Evolutionary conservation across 2,113 vertebrate species (phyloP).

Genomic region (Blennius ocellaris): DNA sequence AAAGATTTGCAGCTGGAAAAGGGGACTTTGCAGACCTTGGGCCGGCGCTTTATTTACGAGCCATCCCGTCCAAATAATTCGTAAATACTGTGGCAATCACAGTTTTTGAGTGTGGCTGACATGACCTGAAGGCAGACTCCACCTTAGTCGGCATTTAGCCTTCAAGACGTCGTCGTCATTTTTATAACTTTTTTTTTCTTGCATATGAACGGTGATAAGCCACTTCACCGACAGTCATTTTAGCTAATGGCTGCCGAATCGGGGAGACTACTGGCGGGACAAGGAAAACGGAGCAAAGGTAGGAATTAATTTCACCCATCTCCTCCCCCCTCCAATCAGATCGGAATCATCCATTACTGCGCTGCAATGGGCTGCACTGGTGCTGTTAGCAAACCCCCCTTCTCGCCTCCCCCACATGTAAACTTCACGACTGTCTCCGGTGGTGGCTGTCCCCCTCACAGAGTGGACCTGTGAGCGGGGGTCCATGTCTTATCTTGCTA

Average conservation of each 20-base stretch:
- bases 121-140: slow-evolving; percentile 72
- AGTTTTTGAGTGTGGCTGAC: slow-evolving; percentile 52
- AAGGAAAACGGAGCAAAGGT: slow-evolving; percentile 88
- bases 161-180: slow-evolving; percentile 81
- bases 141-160: slow-evolving; percentile 66
- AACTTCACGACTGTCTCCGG: slow-evolving; percentile 81
- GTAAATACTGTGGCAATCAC: slow-evolving; percentile 39
- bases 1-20: slow-evolving; percentile 67
- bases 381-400: slow-evolving; percentile 71
- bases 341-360: slow-evolving; percentile 81
- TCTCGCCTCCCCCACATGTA: slow-evolving; percentile 73
- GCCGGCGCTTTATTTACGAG: slow-evolving; percentile 50
- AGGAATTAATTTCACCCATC: slow-evolving; percentile 82
- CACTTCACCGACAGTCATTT: slow-evolving; percentile 84
- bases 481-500: slow-evolving; percentile 80
- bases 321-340: slow-evolving; percentile 80
- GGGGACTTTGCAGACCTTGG: slow-evolving; percentile 75
- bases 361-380: slow-evolving; percentile 80
- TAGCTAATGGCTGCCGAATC: slow-evolving; percentile 88
- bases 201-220: slow-evolving; percentile 85
- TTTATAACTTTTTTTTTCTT: slow-evolving; percentile 83
- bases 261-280: slow-evolving; percentile 88
- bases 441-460: slow-evolving; percentile 79
- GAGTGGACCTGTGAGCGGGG: slow-evolving; percentile 77
- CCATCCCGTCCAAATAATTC: slow-evolving; percentile 24